These are phyloP conservation scores for Ictidomys tridecemlineatus DNA, from an alignment of 2,113 vertebrate genomes.

Conservation along the genomic window DNA sequence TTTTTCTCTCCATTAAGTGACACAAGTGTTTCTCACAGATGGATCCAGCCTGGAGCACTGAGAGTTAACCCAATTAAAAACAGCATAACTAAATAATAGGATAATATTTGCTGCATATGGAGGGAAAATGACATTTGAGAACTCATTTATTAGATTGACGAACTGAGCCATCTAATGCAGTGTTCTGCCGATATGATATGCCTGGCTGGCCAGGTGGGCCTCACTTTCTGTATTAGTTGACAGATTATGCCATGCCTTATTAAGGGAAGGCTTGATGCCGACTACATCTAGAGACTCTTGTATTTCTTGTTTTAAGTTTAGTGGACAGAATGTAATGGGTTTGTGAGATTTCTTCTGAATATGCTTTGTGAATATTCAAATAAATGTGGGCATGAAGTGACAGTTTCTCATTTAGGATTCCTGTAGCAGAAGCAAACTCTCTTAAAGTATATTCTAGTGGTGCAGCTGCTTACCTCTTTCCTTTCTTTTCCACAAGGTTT, in stretches of 20 bases:
- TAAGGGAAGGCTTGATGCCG: not conserved
- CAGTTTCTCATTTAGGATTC: not conserved
- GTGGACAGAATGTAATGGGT: not conserved
- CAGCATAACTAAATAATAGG: conserved; percentile 66
- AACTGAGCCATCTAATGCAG: conserved; percentile 45
- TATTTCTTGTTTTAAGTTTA: conserved; percentile 58
- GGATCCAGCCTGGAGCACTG: not conserved
- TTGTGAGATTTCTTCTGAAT: conserved; percentile 37
- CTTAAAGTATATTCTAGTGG: not conserved
- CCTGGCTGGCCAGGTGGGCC: not conserved
- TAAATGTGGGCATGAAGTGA: not conserved
- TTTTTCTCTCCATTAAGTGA: not conserved
- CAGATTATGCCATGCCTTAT: conserved; percentile 56
- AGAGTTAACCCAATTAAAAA: conserved; percentile 74
- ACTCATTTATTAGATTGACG: conserved; percentile 78
- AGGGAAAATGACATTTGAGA: conserved; percentile 75
- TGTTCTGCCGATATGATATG: conserved; percentile 49
- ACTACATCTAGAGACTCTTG: not conserved
- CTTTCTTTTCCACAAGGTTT: not conserved
- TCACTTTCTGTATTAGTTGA: conserved; percentile 23
- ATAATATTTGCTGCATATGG: conserved; percentile 71
- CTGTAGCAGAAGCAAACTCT: not conserved
- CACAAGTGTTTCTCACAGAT: conserved; percentile 48
- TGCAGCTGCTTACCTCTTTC: not conserved
- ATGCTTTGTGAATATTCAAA: conserved; percentile 45